These are phyloP conservation scores for Sebastes iracundus DNA, from an alignment of 2,797 vertebrate genomes.

Conservation along the genomic window DNA sequence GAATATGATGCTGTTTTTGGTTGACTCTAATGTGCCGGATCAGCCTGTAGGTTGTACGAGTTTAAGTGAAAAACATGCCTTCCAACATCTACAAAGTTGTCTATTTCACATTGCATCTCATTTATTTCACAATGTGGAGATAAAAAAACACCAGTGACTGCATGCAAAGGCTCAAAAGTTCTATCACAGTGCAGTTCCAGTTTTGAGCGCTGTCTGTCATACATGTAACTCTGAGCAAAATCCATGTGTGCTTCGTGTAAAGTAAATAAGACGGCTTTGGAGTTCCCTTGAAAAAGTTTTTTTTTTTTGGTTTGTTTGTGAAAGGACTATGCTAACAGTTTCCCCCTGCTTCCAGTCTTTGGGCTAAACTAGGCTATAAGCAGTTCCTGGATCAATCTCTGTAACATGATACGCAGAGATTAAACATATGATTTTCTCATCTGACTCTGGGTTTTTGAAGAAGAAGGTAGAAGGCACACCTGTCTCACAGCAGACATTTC, in stretches of 20 bases:
- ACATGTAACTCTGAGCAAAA: neutral
- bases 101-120: neutral
- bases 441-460: neutral
- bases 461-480: neutral
- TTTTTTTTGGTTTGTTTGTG: neutral
- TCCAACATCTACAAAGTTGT: neutral
- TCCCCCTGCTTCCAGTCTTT: neutral
- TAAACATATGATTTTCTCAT: neutral
- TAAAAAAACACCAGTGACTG: neutral
- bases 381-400: neutral
- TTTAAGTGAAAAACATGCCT: neutral
- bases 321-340: neutral
- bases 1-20: neutral
- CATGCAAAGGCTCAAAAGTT: neutral
- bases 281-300: neutral
- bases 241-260: neutral
- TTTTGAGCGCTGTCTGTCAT: neutral
- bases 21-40: neutral
- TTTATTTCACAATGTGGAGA: neutral
- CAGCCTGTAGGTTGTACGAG: neutral
- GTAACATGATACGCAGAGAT: neutral
- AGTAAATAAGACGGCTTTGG: neutral
- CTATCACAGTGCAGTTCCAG: fast-evolving
- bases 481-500: neutral
- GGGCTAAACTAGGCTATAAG: neutral